Conservation (phyloP, 2,113 vertebrate genomes). For the Catharus fuscescens region DNA sequence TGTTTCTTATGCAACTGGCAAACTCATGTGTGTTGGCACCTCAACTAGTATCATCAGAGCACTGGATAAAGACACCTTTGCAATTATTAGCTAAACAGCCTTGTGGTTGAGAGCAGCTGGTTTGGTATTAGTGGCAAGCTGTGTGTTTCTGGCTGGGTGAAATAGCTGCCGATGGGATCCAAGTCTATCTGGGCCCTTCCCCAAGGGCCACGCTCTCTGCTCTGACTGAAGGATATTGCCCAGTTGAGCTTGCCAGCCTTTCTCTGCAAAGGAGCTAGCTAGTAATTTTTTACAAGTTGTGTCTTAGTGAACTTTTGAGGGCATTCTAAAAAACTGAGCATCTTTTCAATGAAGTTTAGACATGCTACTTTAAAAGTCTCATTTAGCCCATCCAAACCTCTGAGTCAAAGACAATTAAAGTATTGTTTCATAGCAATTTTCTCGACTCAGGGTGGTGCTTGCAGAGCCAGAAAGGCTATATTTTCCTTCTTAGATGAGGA, state of each 20-base stretch:
- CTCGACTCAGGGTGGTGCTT: neutral
- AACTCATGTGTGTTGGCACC: neutral
- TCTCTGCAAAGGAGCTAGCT: neutral
- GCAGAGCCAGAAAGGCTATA: neutral
- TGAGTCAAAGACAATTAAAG: neutral
- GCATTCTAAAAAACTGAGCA: neutral
- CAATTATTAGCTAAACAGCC: neutral
- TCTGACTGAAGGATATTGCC: neutral
- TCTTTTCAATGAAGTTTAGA: neutral
- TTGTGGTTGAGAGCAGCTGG: neutral
- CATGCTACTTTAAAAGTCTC: neutral
- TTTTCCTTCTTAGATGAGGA: neutral
- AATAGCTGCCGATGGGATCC: neutral
- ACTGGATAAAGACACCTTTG: neutral
- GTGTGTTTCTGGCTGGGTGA: neutral
- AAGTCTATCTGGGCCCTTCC: neutral
- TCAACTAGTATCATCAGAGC: neutral
- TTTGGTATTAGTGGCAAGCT: neutral
- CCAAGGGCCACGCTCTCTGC: neutral
- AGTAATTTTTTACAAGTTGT: constrained; percentile 15
- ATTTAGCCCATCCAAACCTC: neutral
- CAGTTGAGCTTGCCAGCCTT: neutral
- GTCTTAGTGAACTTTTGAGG: neutral
- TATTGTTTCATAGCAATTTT: neutral
- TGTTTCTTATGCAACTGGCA: neutral